Percentiles rank a stretch among this genome's conserved stretches.
These are phyloP conservation scores for Gymnocephalus cernua DNA, from an alignment of 2,113 vertebrate genomes.

Conservation along the genomic window DNA sequence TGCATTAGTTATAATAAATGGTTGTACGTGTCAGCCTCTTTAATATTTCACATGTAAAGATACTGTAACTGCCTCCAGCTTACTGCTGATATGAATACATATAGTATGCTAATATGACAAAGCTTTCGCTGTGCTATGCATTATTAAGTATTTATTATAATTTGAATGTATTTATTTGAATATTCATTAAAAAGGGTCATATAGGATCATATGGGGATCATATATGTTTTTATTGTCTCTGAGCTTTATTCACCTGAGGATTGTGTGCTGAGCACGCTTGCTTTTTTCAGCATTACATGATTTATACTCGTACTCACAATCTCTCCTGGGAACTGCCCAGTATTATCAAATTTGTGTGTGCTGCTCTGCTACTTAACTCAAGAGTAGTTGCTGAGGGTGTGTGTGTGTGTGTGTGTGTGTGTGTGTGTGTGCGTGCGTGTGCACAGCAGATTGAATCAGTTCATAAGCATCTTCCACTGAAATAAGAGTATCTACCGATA, in stretches of 20 bases:
- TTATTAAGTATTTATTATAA: slow-evolving; percentile 42
- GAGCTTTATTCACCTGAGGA: slow-evolving; percentile 37
- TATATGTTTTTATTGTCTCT: slow-evolving; percentile 13
- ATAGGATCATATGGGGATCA: neutral
- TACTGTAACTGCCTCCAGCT: slow-evolving; percentile 45
- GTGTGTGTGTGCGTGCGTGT: slow-evolving; percentile 18
- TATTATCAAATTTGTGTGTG: slow-evolving; percentile 46
- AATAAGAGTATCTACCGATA: slow-evolving; percentile 39
- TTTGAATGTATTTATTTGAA: slow-evolving; percentile 46
- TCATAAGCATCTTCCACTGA: slow-evolving; percentile 46
- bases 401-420: slow-evolving; percentile 12
- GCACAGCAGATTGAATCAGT: slow-evolving; percentile 46
- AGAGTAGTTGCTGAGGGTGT: slow-evolving; percentile 24
- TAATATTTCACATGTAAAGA: slow-evolving; percentile 52
- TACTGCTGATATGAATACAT: slow-evolving; percentile 39
- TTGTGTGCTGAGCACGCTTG: slow-evolving; percentile 37
- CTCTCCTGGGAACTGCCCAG: slow-evolving; percentile 40
- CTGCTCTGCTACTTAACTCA: slow-evolving; percentile 29
- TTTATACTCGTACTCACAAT: slow-evolving; percentile 46
- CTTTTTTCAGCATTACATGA: slow-evolving; percentile 31
- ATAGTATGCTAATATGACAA: slow-evolving; percentile 37
- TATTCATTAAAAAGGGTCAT: slow-evolving; percentile 44
- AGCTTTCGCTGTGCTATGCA: slow-evolving; percentile 11
- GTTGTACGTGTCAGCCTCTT: slow-evolving; percentile 46
- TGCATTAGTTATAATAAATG: slow-evolving; percentile 55